phyloP scores from a whole-genome alignment of 2,113 vertebrate species.

The Cyanocitta stelleri region DNA sequence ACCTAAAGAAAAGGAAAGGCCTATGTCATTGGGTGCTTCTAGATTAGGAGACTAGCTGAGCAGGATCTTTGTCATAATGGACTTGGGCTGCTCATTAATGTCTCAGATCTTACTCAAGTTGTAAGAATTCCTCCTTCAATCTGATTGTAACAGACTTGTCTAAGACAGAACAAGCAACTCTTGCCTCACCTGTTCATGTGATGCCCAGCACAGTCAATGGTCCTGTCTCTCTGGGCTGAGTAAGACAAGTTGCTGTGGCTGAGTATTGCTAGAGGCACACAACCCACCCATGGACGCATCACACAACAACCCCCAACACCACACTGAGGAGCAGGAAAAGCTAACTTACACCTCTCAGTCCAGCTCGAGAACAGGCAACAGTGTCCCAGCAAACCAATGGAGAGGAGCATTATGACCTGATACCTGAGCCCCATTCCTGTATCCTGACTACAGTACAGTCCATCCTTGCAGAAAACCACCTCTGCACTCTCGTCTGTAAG shows the following conservation, averaged over 20 bases:
- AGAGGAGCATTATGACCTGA: background rate
- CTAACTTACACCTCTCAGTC: background rate
- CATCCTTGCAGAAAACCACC: background rate
- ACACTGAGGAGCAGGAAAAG: background rate
- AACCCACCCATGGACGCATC: accelerated
- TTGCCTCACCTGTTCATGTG: background rate
- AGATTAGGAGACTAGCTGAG: background rate
- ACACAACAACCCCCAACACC: accelerated
- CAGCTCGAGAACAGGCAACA: background rate
- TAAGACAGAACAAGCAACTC: background rate
- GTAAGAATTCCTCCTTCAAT: background rate
- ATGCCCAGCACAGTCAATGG: accelerated
- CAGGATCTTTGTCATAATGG: background rate
- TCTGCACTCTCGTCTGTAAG: background rate
- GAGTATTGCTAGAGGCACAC: background rate
- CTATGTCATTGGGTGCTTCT: background rate
- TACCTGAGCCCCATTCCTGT: background rate
- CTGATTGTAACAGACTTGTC: background rate
- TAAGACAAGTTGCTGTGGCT: background rate
- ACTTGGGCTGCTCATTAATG: background rate
- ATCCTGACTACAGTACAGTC: background rate
- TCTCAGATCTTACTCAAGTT: background rate
- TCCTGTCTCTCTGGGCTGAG: background rate
- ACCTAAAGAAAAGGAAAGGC: accelerated
- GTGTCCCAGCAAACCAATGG: background rate